Conservation (phyloP, 2,113 vertebrate genomes). For the Kryptolebias marmoratus region DNA sequence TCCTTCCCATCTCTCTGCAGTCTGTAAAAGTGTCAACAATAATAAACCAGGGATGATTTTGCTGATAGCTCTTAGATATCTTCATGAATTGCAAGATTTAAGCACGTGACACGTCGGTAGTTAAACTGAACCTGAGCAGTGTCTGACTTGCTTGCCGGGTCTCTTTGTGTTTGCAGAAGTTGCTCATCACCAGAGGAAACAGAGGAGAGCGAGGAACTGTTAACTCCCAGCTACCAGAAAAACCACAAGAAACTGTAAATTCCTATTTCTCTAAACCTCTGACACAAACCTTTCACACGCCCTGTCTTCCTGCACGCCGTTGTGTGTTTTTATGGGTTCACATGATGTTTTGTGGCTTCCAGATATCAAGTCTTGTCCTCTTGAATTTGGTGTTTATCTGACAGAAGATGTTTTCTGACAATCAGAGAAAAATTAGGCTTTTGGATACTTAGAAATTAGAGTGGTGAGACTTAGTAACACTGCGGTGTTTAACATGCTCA, state of each 20-base stretch:
- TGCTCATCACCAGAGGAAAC: conserved; percentile 82
- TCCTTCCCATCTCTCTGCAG: too few species aligned
- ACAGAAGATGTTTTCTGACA: neutral
- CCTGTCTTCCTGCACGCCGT: neutral
- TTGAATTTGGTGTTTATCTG: conserved; percentile 27
- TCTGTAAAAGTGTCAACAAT: too few species aligned
- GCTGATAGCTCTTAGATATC: too few species aligned
- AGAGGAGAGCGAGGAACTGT: conserved; percentile 75
- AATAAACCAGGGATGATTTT: too few species aligned
- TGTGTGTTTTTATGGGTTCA: neutral
- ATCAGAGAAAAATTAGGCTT: neutral
- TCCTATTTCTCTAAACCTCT: conserved; percentile 33
- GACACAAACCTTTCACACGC: neutral
- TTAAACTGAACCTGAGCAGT: neutral
- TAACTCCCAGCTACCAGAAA: conserved; percentile 77
- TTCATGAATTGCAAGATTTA: too few species aligned
- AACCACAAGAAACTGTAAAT: conserved; percentile 83
- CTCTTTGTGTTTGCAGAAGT: conserved; percentile 70
- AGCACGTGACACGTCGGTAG: too few species aligned
- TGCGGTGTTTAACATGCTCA: too few species aligned
- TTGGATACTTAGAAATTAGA: neutral
- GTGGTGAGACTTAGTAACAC: too few species aligned
- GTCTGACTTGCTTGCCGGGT: neutral
- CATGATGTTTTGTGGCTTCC: conserved; percentile 33
- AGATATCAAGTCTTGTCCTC: conserved; percentile 12